Percentiles rank a stretch among this genome's conserved stretches.
Conservation (phyloP, 2,797 vertebrate species). For the Gallinago nigripennis region DNA sequence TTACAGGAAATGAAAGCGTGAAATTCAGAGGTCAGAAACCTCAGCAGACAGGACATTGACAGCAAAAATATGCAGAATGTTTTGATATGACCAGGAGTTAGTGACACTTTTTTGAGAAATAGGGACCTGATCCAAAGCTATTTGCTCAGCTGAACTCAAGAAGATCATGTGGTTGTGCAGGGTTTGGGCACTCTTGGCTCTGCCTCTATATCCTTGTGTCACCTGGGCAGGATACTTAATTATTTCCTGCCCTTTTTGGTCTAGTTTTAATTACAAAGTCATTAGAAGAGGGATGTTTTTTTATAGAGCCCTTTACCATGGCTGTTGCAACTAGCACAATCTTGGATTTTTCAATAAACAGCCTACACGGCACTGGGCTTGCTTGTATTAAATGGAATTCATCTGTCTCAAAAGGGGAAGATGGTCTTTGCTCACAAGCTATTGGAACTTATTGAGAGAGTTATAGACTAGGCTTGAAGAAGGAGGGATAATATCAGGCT, state of each 20-base stretch:
- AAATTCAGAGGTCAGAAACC: not conserved
- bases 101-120: not conserved
- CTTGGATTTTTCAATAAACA: not conserved
- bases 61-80: not conserved
- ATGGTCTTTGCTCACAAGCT: not conserved
- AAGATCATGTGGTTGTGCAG: not conserved
- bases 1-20: not conserved
- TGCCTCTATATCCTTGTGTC: not conserved
- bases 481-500: not conserved
- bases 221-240: not conserved
- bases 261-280: not conserved
- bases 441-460: not conserved
- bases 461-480: not conserved
- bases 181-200: not conserved
- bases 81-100: not conserved
- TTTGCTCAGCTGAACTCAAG: not conserved
- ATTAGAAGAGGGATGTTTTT: not conserved
- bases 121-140: not conserved
- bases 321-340: not conserved
- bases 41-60: not conserved
- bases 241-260: not conserved
- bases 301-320: not conserved
- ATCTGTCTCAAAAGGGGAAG: not conserved
- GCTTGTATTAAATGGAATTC: not conserved
- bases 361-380: not conserved